Conservation (phyloP, 2,888 invertebrate genomes). For the Diadegma fenestrale region DNA sequence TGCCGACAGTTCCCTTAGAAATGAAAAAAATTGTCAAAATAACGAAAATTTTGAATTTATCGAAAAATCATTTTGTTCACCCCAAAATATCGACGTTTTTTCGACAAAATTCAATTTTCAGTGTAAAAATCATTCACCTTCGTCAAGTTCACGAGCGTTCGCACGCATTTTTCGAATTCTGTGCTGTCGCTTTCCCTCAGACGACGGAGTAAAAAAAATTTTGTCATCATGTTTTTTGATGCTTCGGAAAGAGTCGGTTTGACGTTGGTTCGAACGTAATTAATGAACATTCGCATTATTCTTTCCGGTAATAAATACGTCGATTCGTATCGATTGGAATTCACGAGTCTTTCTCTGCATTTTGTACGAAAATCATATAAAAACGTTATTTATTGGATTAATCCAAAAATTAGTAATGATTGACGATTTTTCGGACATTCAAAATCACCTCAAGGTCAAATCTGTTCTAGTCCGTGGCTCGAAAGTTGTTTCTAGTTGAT, state of each 20-base stretch:
- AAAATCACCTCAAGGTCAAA: conserved; percentile 28
- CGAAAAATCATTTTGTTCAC: too few relatives aligned
- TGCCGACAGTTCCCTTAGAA: too few relatives aligned
- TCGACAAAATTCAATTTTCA: too few relatives aligned
- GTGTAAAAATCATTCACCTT: conserved; percentile 86
- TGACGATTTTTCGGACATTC: too few relatives aligned
- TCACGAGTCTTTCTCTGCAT: conserved; percentile 88
- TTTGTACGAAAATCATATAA: background rate
- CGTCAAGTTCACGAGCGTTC: conserved; percentile 92
- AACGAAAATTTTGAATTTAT: too few relatives aligned
- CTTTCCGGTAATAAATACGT: conserved; percentile 90
- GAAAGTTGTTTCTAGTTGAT: conserved; percentile 1
- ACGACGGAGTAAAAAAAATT: conserved; percentile 22
- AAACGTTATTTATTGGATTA: background rate
- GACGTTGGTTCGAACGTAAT: conserved; percentile 93
- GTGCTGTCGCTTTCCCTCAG: background rate
- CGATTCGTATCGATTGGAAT: conserved; percentile 86
- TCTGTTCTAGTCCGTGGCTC: background rate
- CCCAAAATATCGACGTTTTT: too few relatives aligned
- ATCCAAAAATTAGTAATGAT: background rate
- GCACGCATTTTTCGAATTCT: conserved; percentile 84
- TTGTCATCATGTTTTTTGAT: conserved; percentile 86
- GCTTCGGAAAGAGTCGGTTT: conserved; percentile 84
- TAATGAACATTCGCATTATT: conserved; percentile 93
- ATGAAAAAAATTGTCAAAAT: too few relatives aligned